Base-by-base conservation (phyloP, 1,140 invertebrate genomes). In the Plectrocnemia conspersa region DNA sequence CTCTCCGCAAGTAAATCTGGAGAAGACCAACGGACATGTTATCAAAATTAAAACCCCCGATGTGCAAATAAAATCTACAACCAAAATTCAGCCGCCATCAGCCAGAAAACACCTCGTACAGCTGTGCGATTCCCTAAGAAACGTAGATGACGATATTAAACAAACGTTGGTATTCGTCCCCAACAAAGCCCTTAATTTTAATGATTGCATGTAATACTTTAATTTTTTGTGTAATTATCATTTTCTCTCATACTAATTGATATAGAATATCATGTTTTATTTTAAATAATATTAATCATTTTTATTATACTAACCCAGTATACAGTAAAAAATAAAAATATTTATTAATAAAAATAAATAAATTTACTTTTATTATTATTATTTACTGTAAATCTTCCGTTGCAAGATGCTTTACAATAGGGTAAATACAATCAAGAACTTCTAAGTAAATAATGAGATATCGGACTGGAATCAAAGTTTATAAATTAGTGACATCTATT, bases 171-270 rank as follows among this genome's bases (percentile, higher is more conserved):
- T 62, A 1, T 62, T 62, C 53, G 52, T 62, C 6, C 60, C 60
- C 11, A 62, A 62, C 23, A 62, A 62, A 15, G 60, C 60, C 6
- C 40, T 62, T 9, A 58, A 47, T 48, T 62, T 58, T 53, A 41
- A 62, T 33, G 49, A 60, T 29, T 36, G 52, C 33, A 24, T 47
- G 24, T 54, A 23, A 47, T 13, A 29, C n/a, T 9, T 29, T 29
- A n/a, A n/a, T 2, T 18, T 33, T 6, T 32, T 5, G n/a, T 24
- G 13, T 45, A 3, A 18, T 18, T 18, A n/a, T 13, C 16, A 36
- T 40, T 40, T 40, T 3, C 7, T 36, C 33, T 13, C 5, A 36
- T 36, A n/a, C n/a, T 7, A 7, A n/a, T 29, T 29, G n/a, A n/a
- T 29, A 29, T 29, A 7, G 27, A n/a, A n/a, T n/a, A n/a, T n/a